Base-by-base conservation (phyloP, 1,140 invertebrate species). In the Hydropsyche tenuis region DNA sequence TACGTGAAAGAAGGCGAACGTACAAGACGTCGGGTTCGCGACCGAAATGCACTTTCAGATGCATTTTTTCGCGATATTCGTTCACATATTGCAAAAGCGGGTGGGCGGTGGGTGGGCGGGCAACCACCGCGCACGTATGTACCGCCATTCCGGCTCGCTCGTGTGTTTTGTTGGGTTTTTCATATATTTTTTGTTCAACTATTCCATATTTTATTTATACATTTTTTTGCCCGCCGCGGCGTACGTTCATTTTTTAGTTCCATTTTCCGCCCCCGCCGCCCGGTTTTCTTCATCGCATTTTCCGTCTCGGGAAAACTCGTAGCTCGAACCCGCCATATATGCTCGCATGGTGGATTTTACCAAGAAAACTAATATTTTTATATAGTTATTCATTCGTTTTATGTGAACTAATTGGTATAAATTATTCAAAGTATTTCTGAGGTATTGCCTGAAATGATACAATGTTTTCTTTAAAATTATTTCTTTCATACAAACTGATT, bases 151-250 rank as follows among this genome's bases (percentile, higher is more conserved):
- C 60, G 63, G 63, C 48, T 73, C 71, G 42, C 62, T 73, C 71
- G 71, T 73, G 25, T 73, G 71, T 73, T 73, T 73, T 73, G 71
- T 73, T 73, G 71, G 71, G 71, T 73, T 73, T 73, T 73, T 73
- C 71, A 73, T 73, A 73, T 72, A 64, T 72, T 72, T 72, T 70
- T 70, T 70, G 69, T 66, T 65, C 72, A 65, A 56, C 64, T 66
- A 65, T 65, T 69, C 73, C 65, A 69, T 66, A 75, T 75, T 71
- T 75, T 75, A 75, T 75, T 75, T 75, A 75, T 75, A 56, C 69
- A 71, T 75, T 75, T 75, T 71, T 75, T 75, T 69, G 46, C 22
- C 25, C 30, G n/a, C 66, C 37, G 18, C 45, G 16, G 27, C 51
- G 20, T 66, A 65, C 60, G 68, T 43, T 6, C 43, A 16, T 73